Evolutionary conservation across 2,113 vertebrate genomes (phyloP).

Genomic region (Xiphophorus hellerii): DNA sequence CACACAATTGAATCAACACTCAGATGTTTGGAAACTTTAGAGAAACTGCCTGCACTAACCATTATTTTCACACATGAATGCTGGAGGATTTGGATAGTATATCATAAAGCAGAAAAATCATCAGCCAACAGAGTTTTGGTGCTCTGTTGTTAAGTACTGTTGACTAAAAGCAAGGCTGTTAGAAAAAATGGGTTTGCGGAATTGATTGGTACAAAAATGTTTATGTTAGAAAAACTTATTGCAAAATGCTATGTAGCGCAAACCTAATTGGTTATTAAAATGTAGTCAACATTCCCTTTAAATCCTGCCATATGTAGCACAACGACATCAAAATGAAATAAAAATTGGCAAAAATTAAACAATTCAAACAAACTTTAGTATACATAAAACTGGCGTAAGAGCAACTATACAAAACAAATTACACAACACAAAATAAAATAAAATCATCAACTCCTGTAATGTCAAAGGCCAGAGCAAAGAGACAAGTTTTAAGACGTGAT

Average conservation of each 20-base stretch:
- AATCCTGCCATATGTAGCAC: too few species aligned
- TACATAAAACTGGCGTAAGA: too few species aligned
- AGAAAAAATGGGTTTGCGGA: neutral
- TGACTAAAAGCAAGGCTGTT: neutral
- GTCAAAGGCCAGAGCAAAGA: too few species aligned
- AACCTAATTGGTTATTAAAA: neutral
- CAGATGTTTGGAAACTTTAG: neutral
- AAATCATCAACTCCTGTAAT: too few species aligned
- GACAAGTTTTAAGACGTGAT: too few species aligned
- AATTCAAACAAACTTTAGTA: too few species aligned
- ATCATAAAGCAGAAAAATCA: neutral
- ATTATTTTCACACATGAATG: neutral
- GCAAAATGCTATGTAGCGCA: neutral
- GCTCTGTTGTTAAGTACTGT: too few species aligned
- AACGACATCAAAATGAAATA: too few species aligned
- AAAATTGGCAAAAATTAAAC: too few species aligned
- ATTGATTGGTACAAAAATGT: neutral
- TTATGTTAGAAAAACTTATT: neutral
- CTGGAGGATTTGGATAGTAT: neutral
- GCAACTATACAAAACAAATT: too few species aligned
- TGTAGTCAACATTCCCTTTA: neutral
- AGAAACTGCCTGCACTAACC: neutral
- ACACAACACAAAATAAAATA: too few species aligned
- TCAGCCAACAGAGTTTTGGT: too few species aligned
- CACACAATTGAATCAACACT: neutral